Conservation (phyloP, 2,797 vertebrate genomes). For the Prunella strophiata region DNA sequence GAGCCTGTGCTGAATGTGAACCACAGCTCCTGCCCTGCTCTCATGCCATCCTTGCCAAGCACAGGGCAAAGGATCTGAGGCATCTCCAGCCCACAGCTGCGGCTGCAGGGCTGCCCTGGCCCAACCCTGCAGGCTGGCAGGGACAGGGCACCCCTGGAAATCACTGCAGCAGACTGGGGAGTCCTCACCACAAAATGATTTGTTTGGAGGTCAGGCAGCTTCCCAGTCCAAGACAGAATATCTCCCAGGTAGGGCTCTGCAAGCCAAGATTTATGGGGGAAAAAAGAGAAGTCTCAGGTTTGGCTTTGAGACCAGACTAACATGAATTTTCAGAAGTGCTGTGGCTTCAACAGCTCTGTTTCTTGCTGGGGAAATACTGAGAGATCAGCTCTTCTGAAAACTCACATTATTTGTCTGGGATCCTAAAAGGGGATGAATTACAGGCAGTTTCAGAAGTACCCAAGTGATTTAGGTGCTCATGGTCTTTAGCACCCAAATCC, state of each 20-base stretch:
- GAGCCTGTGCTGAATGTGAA: neutral
- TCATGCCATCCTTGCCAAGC: neutral
- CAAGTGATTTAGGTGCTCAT: neutral
- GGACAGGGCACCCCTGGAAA: neutral
- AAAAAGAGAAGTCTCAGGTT: neutral
- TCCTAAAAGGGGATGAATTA: neutral
- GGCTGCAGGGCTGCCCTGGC: neutral
- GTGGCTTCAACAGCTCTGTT: neutral
- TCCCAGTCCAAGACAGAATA: neutral
- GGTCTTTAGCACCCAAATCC: neutral
- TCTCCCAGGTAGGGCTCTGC: neutral
- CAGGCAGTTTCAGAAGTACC: neutral
- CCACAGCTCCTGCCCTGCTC: neutral
- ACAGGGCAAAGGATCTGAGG: neutral
- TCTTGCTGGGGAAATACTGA: neutral
- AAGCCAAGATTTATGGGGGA: neutral
- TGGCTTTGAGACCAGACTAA: neutral
- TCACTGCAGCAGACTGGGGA: neutral
- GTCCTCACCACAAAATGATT: neutral
- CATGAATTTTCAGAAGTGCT: neutral
- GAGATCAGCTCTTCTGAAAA: neutral
- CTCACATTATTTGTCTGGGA: neutral
- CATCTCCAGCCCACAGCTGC: fast-evolving
- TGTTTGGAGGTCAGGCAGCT: neutral
- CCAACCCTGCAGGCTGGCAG: fast-evolving